Conservation (phyloP, 2,113 vertebrate species). For the Ariopsis seemanni region DNA sequence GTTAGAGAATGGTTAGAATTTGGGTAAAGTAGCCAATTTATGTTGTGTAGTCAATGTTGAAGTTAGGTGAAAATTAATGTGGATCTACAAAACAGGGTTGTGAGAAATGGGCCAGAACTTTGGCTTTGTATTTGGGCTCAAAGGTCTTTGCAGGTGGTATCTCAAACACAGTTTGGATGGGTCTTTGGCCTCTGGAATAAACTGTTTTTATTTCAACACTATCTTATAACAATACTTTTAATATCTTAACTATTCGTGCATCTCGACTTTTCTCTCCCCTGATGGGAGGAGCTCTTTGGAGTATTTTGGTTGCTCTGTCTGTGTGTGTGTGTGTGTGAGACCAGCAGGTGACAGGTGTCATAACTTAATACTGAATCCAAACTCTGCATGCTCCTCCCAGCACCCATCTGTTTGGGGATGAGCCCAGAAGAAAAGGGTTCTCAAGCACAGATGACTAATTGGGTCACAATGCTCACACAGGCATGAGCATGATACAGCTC, state of each 20-base stretch:
- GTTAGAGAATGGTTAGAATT: neutral
- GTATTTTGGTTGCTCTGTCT: neutral
- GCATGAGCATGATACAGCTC: conserved; percentile 9
- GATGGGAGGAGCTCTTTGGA: neutral
- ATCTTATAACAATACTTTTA: neutral
- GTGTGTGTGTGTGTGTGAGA: conserved; percentile 24
- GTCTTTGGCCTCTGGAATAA: neutral
- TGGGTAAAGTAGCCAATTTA: neutral
- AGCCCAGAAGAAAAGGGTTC: conserved; percentile 39
- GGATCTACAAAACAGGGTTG: neutral
- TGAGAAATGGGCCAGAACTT: neutral
- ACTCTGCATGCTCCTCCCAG: conserved; percentile 41
- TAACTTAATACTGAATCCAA: conserved; percentile 47
- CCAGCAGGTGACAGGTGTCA: conserved; percentile 51
- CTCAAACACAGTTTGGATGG: neutral
- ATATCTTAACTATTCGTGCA: neutral
- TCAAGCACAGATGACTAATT: conserved; percentile 47
- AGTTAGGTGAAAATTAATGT: neutral
- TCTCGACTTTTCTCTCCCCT: neutral
- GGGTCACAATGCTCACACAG: conserved; percentile 38
- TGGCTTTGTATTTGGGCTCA: neutral
- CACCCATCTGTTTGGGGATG: conserved; percentile 52
- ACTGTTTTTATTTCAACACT: neutral
- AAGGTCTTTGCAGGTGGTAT: neutral
- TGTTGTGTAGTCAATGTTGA: neutral